These are phyloP conservation scores for Hyles lineata DNA, from an alignment of 2,888 invertebrate genomes.

Conservation along the genomic window DNA sequence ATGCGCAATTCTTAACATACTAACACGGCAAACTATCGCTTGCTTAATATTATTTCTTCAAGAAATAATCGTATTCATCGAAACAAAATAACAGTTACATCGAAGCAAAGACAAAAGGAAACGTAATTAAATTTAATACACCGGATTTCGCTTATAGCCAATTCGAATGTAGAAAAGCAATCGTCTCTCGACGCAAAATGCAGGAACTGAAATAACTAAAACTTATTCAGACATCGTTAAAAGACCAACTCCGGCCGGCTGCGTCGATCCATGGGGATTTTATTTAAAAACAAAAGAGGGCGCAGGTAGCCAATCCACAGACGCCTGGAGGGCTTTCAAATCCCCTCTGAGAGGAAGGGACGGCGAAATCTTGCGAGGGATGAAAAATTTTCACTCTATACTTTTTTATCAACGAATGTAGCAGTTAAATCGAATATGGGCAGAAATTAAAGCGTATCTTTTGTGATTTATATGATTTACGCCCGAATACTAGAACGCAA, in stretches of 20 bases:
- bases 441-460: no score
- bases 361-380: conserved; percentile 2
- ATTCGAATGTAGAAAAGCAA: conserved; percentile 18
- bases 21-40: no score
- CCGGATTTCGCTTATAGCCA: not conserved
- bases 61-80: no score
- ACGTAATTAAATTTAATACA: not conserved
- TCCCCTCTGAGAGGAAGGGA: conserved; percentile 18
- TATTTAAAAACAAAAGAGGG: conserved; percentile 28
- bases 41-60: no score
- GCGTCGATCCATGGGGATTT: conserved; percentile 27
- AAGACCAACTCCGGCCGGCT: conserved; percentile 4
- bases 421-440: not conserved
- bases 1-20: no score
- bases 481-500: no score
- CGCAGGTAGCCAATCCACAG: conserved; percentile 10
- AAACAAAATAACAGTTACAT: no score
- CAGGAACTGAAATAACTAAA: not conserved
- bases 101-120: not conserved
- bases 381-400: conserved; percentile 24
- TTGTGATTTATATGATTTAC: no score
- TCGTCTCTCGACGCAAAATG: not conserved
- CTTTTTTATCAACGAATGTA: not conserved
- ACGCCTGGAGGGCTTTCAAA: conserved; percentile 27
- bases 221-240: conserved; percentile 1